Evolutionary conservation across 2,888 invertebrate genomes (phyloP), one percentile per base, ranked within the genome.

Genomic region (Trichopria drosophilae): DNA sequence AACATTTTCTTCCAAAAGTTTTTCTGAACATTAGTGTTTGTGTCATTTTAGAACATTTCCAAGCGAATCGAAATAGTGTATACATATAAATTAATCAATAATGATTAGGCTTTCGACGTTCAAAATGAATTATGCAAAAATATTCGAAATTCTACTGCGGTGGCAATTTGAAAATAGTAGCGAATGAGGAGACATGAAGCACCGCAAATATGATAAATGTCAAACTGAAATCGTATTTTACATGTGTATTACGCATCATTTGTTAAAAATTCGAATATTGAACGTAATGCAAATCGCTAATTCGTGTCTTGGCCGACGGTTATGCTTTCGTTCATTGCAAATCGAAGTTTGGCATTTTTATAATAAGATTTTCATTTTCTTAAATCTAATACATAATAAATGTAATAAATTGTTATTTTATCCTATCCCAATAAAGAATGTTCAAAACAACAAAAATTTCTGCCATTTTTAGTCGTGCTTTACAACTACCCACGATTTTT

Each of bases 241-340:
- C n/a, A n/a, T n/a, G n/a, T n/a, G n/a, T n/a, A n/a, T n/a, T n/a
- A n/a, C n/a, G n/a, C n/a, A n/a, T n/a, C n/a, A n/a, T n/a, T n/a
- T n/a, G n/a, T n/a, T n/a, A n/a, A n/a, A n/a, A n/a, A n/a, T n/a
- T n/a, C n/a, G n/a, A n/a, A n/a, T n/a, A n/a, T 4, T 40, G 26
- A 7, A 40, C 19, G 13, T 24, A 24, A 3, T 40, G 40, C 4
- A 40, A 24, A 24, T 23, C 24, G 23, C 23, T 26, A 12, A 40
- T 40, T 20, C 23, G 24, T 3, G 40, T 40, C 12, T 40, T 19
- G 26, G 22, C 40, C 24, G 26, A 19, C 40, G 22, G 40, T 40
- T 23, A 40, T 23, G 26, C 40, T 40, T 40, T 23, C 24, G 19
- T 40, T 24, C 40, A 40, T 40, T 40, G 40, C 40, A 26, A 40